Percentiles rank a stretch among this genome's conserved stretches.
phyloP scores from a whole-genome alignment of 2,888 invertebrate species.

The Arge pagana region DNA sequence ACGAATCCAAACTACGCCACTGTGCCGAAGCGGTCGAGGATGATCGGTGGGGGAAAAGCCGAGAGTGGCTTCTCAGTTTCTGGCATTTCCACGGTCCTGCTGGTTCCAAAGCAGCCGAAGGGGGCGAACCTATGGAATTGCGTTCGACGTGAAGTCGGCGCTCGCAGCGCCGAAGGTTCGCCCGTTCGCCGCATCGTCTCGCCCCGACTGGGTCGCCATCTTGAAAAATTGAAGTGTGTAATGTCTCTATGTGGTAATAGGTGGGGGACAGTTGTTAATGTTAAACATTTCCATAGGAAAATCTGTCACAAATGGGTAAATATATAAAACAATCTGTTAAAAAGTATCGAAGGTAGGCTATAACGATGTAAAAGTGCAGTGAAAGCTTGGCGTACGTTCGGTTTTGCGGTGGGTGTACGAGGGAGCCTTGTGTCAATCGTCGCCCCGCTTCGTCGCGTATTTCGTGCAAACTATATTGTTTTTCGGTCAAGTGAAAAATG shows the following conservation, averaged over 20 bases:
- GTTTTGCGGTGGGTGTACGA: slow-evolving; percentile 10
- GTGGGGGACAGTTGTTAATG: slow-evolving; percentile 54
- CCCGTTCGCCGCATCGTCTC: slow-evolving; percentile 36
- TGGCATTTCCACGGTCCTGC: no score
- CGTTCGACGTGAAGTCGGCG: neutral
- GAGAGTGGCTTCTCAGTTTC: no score
- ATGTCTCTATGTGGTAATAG: slow-evolving; percentile 53
- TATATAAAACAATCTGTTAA: slow-evolving; percentile 34
- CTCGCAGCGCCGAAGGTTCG: slow-evolving; percentile 35
- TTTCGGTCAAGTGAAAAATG: slow-evolving; percentile 1
- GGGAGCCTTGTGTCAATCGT: slow-evolving; percentile 16
- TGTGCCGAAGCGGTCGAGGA: no score
- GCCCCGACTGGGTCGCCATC: slow-evolving; percentile 69
- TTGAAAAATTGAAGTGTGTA: slow-evolving; percentile 69
- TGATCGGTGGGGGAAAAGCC: no score
- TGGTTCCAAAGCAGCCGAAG: no score
- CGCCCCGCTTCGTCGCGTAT: slow-evolving; percentile 8
- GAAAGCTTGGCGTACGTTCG: slow-evolving; percentile 3
- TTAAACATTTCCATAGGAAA: slow-evolving; percentile 49
- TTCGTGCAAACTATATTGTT: slow-evolving; percentile 7
- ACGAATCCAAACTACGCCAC: no score
- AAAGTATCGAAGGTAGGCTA: neutral
- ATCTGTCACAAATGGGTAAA: slow-evolving; percentile 55
- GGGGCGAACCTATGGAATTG: no score
- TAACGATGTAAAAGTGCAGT: slow-evolving; percentile 8